Evolutionary conservation across 2,888 invertebrate genomes (phyloP), one percentile per base, ranked within the genome.

Genomic region (Nymphalis c-album): DNA sequence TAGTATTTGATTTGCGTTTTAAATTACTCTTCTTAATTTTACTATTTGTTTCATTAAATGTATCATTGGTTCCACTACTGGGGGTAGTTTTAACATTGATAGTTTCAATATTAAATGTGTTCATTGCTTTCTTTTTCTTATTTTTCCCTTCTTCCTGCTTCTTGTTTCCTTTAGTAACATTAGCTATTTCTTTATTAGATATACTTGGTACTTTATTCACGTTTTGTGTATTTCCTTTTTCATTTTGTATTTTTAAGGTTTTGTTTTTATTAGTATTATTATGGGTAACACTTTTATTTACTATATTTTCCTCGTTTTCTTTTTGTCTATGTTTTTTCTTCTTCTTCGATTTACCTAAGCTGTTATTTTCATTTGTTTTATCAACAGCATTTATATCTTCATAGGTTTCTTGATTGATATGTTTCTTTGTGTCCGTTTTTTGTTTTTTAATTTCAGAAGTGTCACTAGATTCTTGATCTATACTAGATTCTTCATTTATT

Each of bases 121-220:
- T 76, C 69, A 77, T 81, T 5, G 73, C 73, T 71, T 83, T 84
- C 60, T 80, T 85, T 64, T 83, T 86, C 72, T 81, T 84, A 57
- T 76, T 77, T 55, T 77, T 71, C 66, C 75, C 64, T 20, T 17
- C 45, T n/a, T 35, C 40, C 40, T 60, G 8, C 57, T 60, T 22
- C 45, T 57, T 57, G n/a, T n/a, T 31, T 18, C n/a, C 1, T 10
- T 57, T 63, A 67, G 40, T 17, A 57, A 13, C 18, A 71, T 76
- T 77, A 18, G 48, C 61, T 48, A 55, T n/a, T 57, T 68, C 7
- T 70, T 66, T 18, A 60, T 68, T 60, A 40, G 13, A 61, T 35
- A 67, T 63, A 3, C 50, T 58, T 8, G 17, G 18, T 47, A 66
- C 45, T 47, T 55, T 47, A 20, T 31, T 31, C 26, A 17, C 60